Evolutionary conservation across 2,113 vertebrate genomes (phyloP), one percentile per base, ranked within the genome.

Genomic region (Chrysemys picta): DNA sequence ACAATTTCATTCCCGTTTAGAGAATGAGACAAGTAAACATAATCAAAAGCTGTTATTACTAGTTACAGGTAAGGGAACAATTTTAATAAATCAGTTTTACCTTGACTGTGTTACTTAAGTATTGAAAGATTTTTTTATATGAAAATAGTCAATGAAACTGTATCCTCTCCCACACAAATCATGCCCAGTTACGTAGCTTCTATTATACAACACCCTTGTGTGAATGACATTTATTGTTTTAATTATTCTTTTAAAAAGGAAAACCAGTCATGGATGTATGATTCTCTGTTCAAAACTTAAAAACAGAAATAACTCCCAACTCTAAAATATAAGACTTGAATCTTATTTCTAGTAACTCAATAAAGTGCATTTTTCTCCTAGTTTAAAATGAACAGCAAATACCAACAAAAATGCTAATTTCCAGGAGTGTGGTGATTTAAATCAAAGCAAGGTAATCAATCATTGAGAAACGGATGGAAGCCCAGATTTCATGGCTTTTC

Each of bases 341-440:
- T 54, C 25, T 42, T 54, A 50, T 0, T 25, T 3, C 8, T 45
- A 56, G 1, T 0, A 21, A 56, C 2, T 14, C 65, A 27, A 69
- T 9, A 13, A 6, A 0, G 35, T 84, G 83, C 81, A 56, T 1
- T 29, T 10, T 82, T n/a, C 6, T 31, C 24, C 79, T 65, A 72
- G 9, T 80, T 82, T 3, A 31, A 79, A 27, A 21, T 17, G 6
- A 10, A 57, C 6, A 24, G 47, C 50, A 29, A 2, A 9, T 42
- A 45, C 2, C 12, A 19, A 76, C 69, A 27, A 59, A 69, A 16
- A 9, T 38, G 0, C 27, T 12, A 2, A 0, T 2, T 14, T 16
- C 75, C 13, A 22, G 53, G 21, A 47, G 9, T 13, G 56, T 0
- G 0, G 56, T 53, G 69, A 47, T 6, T 3, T 2, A 22, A 62